Percentiles rank a stretch among this genome's conserved stretches.
phyloP scores from a whole-genome alignment of 2,113 vertebrate species.

The Trinectes maculatus region DNA sequence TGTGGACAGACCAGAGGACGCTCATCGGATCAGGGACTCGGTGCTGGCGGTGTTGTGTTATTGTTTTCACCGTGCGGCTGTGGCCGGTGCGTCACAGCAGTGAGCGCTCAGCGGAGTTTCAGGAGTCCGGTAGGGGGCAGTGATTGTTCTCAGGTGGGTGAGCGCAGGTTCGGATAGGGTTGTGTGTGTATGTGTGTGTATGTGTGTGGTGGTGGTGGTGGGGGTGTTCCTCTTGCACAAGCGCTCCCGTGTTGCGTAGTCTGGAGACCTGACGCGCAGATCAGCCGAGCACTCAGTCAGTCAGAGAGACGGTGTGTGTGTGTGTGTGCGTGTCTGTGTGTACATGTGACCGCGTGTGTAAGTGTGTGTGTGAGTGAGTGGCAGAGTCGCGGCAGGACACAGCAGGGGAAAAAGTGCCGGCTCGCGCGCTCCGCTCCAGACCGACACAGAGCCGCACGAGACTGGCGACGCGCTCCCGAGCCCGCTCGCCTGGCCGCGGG shows the following conservation, averaged over 20 bases:
- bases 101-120: slow-evolving; percentile 7
- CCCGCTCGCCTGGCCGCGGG: slow-evolving; percentile 39
- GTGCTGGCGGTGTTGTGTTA: too few relatives aligned
- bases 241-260: slow-evolving; percentile 79
- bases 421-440: slow-evolving; percentile 26
- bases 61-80: too few relatives aligned
- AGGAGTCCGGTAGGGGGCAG: slow-evolving; percentile 80
- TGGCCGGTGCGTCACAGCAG: not conserved
- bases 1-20: too few relatives aligned
- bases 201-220: slow-evolving; percentile 24
- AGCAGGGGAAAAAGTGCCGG: slow-evolving; percentile 63
- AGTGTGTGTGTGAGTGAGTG: slow-evolving; percentile 25
- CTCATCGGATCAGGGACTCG: too few relatives aligned
- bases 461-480: slow-evolving; percentile 8
- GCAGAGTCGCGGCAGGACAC: slow-evolving; percentile 63
- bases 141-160: slow-evolving; percentile 75
- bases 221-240: slow-evolving; percentile 57
- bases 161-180: slow-evolving; percentile 49
- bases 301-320: slow-evolving; percentile 1
- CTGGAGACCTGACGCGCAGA: slow-evolving; percentile 64
- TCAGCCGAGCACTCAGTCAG: slow-evolving; percentile 23
- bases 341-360: not conserved
- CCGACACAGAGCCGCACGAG: slow-evolving; percentile 55
- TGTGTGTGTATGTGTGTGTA: slow-evolving; percentile 3
- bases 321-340: not conserved